Evolutionary conservation across 1,140 invertebrate species (phyloP), one percentile per base, ranked within the genome.

Genomic region (Caenorhabditis brenneri): DNA sequence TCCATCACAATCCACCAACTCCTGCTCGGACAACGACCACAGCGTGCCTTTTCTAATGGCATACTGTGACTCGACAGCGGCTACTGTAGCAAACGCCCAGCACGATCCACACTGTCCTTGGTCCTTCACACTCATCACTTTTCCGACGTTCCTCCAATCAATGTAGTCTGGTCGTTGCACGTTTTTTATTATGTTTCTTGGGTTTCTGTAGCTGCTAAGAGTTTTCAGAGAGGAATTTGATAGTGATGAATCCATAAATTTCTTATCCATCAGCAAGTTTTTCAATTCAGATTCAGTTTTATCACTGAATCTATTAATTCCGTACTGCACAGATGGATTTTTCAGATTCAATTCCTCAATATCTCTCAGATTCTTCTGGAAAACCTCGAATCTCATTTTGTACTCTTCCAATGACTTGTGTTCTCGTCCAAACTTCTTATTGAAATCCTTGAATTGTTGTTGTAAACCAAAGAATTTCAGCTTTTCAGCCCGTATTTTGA

Each of bases 1-100:
- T 39, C 74, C 24, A 33, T 84, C 83, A 60, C 83, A 84, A 58
- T 84, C 83, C 4, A 84, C 83, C 2, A 84, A 27, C 27, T 83
- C 65, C 39, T 83, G 82, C 31, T 83, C 82, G 24, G 69, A 79
- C 3, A 83, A 33, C 12, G 46, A 27, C 24, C 83, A 29, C 5
- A 48, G 22, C 24, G 65, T 83, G 2, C 60, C 39, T 15, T 31
- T 53, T 33, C 31, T 49, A 27, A 84, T 84, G 22, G 83, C 83
- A 42, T 29, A 51, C 31, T 60, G 51, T n/a, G 74, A 60, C 27
- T 84, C 83, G 5, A 84, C 78, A 12, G 83, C 46, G 22, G 83
- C 48, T 42, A 84, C 78, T 16, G 29, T 33, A 31, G 83, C 48
- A 46, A 84, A 84, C 15, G 83, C 83, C 83, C 83, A 84, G 49